Base-by-base conservation (phyloP, 2,888 invertebrate species). In the Macroteleia sp. region DNA sequence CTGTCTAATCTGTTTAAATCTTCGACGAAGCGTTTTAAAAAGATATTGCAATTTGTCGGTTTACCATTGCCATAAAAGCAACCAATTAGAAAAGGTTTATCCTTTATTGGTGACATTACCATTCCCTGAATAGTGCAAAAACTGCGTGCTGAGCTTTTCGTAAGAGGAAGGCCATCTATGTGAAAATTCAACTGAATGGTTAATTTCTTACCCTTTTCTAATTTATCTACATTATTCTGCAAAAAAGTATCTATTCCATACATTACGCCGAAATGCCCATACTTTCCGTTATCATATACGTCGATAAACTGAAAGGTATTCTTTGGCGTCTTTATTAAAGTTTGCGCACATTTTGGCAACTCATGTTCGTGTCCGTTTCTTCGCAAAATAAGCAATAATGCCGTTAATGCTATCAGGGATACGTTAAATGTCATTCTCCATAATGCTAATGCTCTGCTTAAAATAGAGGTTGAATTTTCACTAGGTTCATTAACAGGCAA, bases 251-350 rank as follows among this genome's bases (percentile, higher is more conserved):
- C 10, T 8, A 64, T 56, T 41, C 64, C 62, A 8, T 56, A 48
- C 9, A 44, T 30, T n/a, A 70, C 9, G 9, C 64, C 76, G 17
- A 67, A 57, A 54, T 76, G 70, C 10, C 48, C 54, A 30, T 76
- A 69, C 28, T 70, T 69, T 12, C 77, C 66, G 14, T 54, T 39
- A 17, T 30, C 54, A 17, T 54, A 17, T 34, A 3, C 2, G 2
- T 54, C 28, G 14, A 75, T 56, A 8, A 28, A 39, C 3, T 39
- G 28, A 39, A 42, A 46, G 17, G 42, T 46, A 34, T 48, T 48
- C 16, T 22, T 59, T n/a, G 75, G 75, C 12, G 75, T 75, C 3
- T 48, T 30, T 2, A 67, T 1, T 14, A 75, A 28, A 12, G 75
- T 67, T 20, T 41, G 39, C 2, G 61, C 52, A 54, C 17, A 20